phyloP scores from a whole-genome alignment of 2,797 vertebrate genomes.

The Cyprinodon diabolis region DNA sequence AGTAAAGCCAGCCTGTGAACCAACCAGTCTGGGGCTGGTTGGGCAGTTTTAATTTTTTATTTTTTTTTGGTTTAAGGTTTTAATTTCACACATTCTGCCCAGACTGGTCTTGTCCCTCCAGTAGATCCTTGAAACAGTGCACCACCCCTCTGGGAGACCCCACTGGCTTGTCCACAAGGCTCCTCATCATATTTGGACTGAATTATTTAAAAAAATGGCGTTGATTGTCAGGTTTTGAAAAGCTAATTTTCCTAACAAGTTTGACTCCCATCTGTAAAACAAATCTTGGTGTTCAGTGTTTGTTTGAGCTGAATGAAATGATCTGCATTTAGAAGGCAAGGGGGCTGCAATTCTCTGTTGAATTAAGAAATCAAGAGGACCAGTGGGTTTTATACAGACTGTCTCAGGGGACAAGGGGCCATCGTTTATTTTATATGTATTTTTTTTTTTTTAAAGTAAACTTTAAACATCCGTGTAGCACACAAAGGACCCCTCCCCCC shows the following conservation, averaged over 20 bases:
- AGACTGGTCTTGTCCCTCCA: constrained; percentile 56
- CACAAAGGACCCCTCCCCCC: constrained; percentile 31
- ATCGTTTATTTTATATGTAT: constrained; percentile 24
- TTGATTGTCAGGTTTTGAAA: constrained; percentile 50
- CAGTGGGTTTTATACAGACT: constrained; percentile 55
- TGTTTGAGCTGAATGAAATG: constrained; percentile 34
- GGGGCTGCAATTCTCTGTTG: constrained; percentile 42
- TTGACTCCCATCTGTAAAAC: constrained; percentile 25
- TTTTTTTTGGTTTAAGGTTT: constrained; percentile 29
- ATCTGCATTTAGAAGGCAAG: constrained; percentile 28
- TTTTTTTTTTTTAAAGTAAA: constrained; percentile 28
- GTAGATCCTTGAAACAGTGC: constrained; percentile 48
- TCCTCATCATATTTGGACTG: constrained; percentile 68
- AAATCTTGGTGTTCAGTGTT: constrained; percentile 48
- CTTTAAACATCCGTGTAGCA: constrained; percentile 52
- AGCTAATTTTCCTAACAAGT: constrained; percentile 26
- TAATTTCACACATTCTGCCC: constrained; percentile 54
- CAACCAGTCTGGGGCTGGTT: constrained; percentile 35
- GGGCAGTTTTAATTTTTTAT: constrained; percentile 13
- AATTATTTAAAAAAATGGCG: constrained; percentile 58
- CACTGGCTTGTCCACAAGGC: constrained; percentile 64
- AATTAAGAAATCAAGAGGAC: constrained; percentile 47
- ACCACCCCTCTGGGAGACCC: constrained; percentile 61
- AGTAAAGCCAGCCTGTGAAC: constrained; percentile 23
- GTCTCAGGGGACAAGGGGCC: constrained; percentile 74